Base-by-base conservation (phyloP, 2,888 invertebrate species). In the Temnothorax rugatulus region DNA sequence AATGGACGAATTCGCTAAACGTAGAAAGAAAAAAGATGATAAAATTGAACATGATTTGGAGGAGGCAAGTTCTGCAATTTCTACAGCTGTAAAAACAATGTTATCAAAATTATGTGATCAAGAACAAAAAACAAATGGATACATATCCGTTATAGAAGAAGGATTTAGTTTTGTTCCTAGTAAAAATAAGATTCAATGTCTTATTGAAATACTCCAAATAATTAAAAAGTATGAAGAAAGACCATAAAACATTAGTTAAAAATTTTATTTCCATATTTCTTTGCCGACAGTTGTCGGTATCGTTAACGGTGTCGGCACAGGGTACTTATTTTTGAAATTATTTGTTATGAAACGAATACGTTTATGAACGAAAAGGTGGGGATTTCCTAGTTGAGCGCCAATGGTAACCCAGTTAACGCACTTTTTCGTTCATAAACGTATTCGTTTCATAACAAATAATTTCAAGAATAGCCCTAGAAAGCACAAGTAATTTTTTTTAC, bases 181-280 rank as follows among this genome's bases (percentile, higher is more conserved):
- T 2, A 71, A 41, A 54, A 38, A 15, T 71, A 71, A 21, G n/a
- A 71, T 38, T 0, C 54, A 54, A 9, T 54, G 54, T 21, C 7
- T 71, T 5, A 54, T 71, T 0, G 71, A 71, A 11, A 9, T 71
- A 1, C 38, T 71, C 15, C 38, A 71, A 25, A 8, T 71, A 13
- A 71, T 41, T 54, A 21, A 69, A 34, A 69, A 69, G 34, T 69
- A 52, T n/a, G 68, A 68, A 18, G 41, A 38, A 41, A 64, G 64
- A 21, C 13, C 8, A 3, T n/a, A 52, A 44, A 44, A 44, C 11
- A 44, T 11, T 2, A 44, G 44, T 38, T 11, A 44, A 9, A 44
- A 44, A 44, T 44, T 44, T 9, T 9, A 8, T 41, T 41, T 41
- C 1, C 4, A 41, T 41, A 41, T 41, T 9, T 41, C 0, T 41